Evolutionary conservation across 2,113 vertebrate species (phyloP), one percentile per base, ranked within the genome.

Genomic region (Rhineura floridana): DNA sequence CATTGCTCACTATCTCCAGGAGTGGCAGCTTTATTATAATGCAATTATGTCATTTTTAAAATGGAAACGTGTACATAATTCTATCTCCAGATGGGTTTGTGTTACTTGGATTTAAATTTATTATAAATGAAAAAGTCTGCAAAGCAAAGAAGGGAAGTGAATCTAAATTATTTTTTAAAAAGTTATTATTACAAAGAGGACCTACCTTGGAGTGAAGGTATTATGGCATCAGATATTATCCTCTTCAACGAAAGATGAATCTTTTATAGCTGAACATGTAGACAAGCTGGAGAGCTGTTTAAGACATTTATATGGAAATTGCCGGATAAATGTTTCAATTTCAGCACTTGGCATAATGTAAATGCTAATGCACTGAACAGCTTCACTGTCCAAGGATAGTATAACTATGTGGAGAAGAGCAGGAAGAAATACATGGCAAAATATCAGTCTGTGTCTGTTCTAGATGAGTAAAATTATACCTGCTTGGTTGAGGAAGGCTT

Each of bases 1-100:
- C 93, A 95, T 96, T 93, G 95, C 90, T 87, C 91, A 91, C 91
- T 93, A 93, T 91, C 92, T 95, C 88, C 62, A 85, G 87, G 95
- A 96, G 85, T 96, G 96, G 96, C 96, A 96, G 93, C 73, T 97
- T 97, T 95, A 96, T 96, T 96, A 96, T 95, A 96, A 96, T 90
- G 94, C 95, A 96, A 97, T 97, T 96, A 96, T 95, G 77, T 95
- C 94, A 19, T 59, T 95, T 95, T 95, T 89, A 25, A 79, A 86
- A 91, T 3, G 91, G 93, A 96, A 93, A 86, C 88, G 92, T 89
- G 90, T 3, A 15, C 87, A 93, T 94, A 96, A 94, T 95, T 96
- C 96, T 93, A 94, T 96, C 96, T 96, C 93, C 91, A 95, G 94
- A 95, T 95, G 90, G 93, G 87, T 95, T 96, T 96, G 94, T 94